These are phyloP conservation scores for Dinomys branickii DNA, from an alignment of 2,113 vertebrate species.

Conservation along the genomic window DNA sequence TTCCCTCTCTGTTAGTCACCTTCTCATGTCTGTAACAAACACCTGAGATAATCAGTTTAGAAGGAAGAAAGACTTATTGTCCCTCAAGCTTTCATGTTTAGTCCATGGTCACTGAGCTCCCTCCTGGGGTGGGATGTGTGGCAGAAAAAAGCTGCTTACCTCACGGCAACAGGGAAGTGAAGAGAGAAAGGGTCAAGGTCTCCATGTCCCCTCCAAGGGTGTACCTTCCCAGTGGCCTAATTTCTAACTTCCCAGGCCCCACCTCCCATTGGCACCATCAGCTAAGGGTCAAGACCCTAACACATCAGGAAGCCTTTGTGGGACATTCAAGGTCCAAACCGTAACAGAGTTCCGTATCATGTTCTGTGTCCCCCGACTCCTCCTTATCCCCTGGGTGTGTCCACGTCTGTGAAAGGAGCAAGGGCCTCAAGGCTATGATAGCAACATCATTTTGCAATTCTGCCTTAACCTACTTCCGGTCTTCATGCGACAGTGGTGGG, in stretches of 20 bases:
- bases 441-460: background rate
- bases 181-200: background rate
- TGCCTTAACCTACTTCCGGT: background rate
- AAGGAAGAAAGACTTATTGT: background rate
- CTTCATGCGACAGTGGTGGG: accelerated
- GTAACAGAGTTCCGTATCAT: too few relatives aligned
- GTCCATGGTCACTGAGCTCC: background rate
- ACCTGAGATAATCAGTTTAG: background rate
- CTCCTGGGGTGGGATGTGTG: background rate
- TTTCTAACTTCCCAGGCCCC: background rate
- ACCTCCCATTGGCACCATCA: background rate
- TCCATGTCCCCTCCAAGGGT: too few relatives aligned
- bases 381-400: background rate
- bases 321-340: background rate
- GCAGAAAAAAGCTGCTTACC: background rate
- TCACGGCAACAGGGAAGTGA: background rate
- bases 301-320: background rate
- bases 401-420: background rate
- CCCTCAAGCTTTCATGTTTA: background rate
- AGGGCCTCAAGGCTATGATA: too few relatives aligned
- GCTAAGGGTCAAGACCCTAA: background rate
- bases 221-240: background rate
- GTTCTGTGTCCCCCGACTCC: background rate
- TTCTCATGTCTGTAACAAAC: background rate
- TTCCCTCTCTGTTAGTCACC: background rate